phyloP scores from a whole-genome alignment of 2,797 vertebrate genomes.

The Mormyrus proboscirostris region DNA sequence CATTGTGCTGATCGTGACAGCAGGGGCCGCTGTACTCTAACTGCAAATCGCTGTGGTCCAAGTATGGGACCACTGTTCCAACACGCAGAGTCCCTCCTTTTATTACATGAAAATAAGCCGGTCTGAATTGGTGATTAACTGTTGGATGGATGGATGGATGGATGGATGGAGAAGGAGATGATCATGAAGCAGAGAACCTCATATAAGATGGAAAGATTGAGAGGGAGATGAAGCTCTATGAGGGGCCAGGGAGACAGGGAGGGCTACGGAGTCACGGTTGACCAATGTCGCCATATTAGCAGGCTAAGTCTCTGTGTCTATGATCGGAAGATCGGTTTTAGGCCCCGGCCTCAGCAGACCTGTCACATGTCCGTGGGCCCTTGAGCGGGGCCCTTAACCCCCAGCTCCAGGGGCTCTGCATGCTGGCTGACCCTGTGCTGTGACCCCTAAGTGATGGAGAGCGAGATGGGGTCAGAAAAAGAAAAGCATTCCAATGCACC shows the following conservation, averaged over 20 bases:
- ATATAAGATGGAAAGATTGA: not conserved
- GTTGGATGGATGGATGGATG: not conserved
- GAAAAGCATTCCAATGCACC: not conserved
- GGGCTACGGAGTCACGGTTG: not conserved
- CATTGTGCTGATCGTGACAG: not conserved
- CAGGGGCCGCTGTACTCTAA: not conserved
- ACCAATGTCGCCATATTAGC: not conserved
- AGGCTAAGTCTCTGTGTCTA: not conserved
- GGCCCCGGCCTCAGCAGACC: not conserved
- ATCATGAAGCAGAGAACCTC: not conserved
- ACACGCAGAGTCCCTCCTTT: not conserved
- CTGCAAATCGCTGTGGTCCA: not conserved
- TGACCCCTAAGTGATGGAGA: not conserved
- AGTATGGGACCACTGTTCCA: not conserved
- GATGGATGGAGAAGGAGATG: not conserved
- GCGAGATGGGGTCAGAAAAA: not conserved
- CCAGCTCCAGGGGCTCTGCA: not conserved
- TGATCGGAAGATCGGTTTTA: not conserved
- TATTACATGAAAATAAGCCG: not conserved
- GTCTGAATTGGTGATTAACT: not conserved
- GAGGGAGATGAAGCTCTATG: constrained; percentile 6
- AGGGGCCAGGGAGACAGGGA: not conserved
- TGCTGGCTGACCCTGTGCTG: not conserved
- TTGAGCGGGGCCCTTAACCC: not conserved
- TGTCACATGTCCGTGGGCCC: not conserved